These are phyloP conservation scores for Meliscaeva auricollis DNA, from an alignment of 2,888 invertebrate species.

Conservation along the genomic window DNA sequence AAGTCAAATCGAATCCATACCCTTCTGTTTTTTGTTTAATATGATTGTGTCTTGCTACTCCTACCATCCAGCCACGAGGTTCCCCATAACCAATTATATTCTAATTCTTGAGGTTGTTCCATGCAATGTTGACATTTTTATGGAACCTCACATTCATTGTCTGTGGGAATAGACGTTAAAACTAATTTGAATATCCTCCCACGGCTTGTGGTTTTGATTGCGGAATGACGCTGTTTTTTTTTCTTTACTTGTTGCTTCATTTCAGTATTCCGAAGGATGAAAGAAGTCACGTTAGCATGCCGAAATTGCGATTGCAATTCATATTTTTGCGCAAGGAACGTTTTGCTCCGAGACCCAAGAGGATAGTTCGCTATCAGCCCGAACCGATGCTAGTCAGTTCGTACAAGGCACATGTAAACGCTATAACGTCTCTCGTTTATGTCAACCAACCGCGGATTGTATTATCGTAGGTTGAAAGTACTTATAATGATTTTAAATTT, in stretches of 20 bases:
- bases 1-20: constrained; percentile 37
- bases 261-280: constrained; percentile 80
- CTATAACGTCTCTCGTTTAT: constrained; percentile 88
- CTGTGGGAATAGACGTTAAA: constrained; percentile 28
- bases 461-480: constrained; percentile 86
- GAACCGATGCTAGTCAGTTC: constrained; percentile 89
- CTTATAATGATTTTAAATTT: not conserved
- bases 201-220: not conserved
- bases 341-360: constrained; percentile 88
- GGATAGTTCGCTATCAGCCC: constrained; percentile 86
- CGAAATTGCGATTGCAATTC: constrained; percentile 87
- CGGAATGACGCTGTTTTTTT: not conserved
- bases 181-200: constrained; percentile 29
- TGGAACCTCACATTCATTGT: constrained; percentile 44
- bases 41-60: constrained; percentile 16
- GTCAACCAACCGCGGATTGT: constrained; percentile 88
- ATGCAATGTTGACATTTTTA: constrained; percentile 71
- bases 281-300: constrained; percentile 86
- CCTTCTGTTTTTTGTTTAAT: not conserved
- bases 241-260: constrained; percentile 54
- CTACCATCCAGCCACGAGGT: constrained; percentile 14
- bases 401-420: constrained; percentile 89
- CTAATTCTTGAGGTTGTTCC: constrained; percentile 68
- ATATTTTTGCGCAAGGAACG: constrained; percentile 90
- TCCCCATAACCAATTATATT: constrained; percentile 67